These are phyloP conservation scores for Gopherus evgoodei DNA, from an alignment of 2,113 vertebrate genomes.

Conservation along the genomic window DNA sequence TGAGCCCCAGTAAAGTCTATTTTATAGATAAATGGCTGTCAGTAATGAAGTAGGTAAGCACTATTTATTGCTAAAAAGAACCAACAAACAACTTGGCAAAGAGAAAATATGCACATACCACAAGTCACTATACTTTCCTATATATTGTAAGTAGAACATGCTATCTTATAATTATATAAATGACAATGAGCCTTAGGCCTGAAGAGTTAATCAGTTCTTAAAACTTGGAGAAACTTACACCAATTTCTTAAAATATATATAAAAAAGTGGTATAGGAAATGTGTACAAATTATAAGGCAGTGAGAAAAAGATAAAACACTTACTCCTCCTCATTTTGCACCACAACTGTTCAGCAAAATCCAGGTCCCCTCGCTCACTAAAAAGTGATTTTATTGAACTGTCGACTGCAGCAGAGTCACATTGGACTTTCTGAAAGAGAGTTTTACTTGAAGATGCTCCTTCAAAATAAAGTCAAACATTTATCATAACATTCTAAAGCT, in stretches of 20 bases:
- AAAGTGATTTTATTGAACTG: conserved; percentile 80
- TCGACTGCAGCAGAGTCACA: conserved; percentile 78
- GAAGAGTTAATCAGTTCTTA: neutral
- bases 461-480: neutral
- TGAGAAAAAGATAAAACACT: conserved; percentile 30
- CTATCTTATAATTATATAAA: neutral
- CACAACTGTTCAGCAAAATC: conserved; percentile 96
- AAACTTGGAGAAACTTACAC: neutral
- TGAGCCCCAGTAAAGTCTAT: neutral
- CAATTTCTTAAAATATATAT: neutral
- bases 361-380: conserved; percentile 87
- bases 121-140: neutral
- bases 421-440: conserved; percentile 71
- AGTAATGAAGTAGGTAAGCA: neutral
- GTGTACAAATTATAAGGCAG: neutral
- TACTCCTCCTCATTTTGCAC: conserved; percentile 92
- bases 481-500: neutral
- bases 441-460: neutral
- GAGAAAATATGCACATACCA: neutral
- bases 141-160: neutral
- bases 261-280: neutral
- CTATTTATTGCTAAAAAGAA: neutral
- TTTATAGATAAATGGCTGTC: neutral
- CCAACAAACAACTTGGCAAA: neutral
- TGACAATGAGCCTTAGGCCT: neutral